Evolutionary conservation across 30 jellyfish, hydroid and myxozoan genomes (phyloP).

Genomic region (Turritopsis rubra): DNA sequence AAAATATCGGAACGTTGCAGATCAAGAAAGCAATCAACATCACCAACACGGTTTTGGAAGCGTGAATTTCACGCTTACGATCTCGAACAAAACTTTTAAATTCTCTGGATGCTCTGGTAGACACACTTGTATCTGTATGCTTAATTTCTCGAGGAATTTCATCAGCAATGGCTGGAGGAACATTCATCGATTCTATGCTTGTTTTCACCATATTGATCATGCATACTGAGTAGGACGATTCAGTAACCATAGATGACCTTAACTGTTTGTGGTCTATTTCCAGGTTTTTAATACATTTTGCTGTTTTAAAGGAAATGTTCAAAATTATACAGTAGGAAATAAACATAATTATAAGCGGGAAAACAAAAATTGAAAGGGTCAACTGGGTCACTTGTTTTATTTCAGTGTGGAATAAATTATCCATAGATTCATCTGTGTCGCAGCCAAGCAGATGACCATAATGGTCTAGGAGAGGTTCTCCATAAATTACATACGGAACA

Average conservation of each 20-base stretch:
- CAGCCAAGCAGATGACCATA: slow-evolving; percentile 55
- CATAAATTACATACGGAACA: slow-evolving; percentile 17
- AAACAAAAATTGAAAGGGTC: neutral
- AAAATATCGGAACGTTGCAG: slow-evolving; percentile 38
- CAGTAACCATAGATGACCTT: neutral
- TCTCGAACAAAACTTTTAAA: neutral
- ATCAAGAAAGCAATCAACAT: slow-evolving; percentile 16
- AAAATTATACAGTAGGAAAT: slow-evolving; percentile 38
- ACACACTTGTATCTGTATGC: slow-evolving; percentile 19
- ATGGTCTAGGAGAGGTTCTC: slow-evolving; percentile 10
- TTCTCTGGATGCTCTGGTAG: slow-evolving; percentile 25
- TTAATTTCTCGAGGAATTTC: slow-evolving; percentile 12
- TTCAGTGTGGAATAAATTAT: neutral
- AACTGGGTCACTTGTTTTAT: neutral
- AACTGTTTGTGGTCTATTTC: neutral
- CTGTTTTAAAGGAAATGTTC: slow-evolving; percentile 28
- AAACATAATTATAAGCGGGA: slow-evolving; percentile 54
- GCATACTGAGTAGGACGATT: slow-evolving; percentile 22
- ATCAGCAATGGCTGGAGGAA: slow-evolving; percentile 8
- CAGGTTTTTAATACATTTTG: neutral
- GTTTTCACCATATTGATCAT: slow-evolving; percentile 33
- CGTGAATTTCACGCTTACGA: slow-evolving; percentile 29
- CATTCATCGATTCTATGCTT: slow-evolving; percentile 5
- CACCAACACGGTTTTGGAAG: slow-evolving; percentile 27
- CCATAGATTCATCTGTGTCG: neutral